These are phyloP conservation scores for Bursaphelenchus okinawaensis DNA, from an alignment of 2,888 invertebrate species.

Conservation along the genomic window DNA sequence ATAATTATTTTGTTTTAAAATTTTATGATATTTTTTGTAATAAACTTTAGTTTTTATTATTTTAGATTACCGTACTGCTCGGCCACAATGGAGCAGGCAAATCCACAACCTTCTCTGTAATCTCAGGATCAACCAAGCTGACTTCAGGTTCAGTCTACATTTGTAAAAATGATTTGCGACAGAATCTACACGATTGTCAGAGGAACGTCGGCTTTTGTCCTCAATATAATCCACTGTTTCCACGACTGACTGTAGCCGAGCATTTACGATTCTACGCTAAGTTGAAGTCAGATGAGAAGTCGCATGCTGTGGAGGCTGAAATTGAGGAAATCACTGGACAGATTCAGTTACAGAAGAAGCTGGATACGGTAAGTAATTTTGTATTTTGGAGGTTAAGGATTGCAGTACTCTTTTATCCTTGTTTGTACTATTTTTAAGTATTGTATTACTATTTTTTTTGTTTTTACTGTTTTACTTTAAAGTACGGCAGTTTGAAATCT, in stretches of 20 bases:
- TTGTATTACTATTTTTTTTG: too few species aligned
- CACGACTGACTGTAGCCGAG: conserved; percentile 46
- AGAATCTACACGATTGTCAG: conserved; percentile 34
- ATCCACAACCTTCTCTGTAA: conserved; percentile 35
- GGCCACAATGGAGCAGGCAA: conserved; percentile 52
- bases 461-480: too few species aligned
- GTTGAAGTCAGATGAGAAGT: conserved; percentile 31
- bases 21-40: background rate
- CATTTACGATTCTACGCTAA: conserved; percentile 47
- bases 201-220: conserved; percentile 46
- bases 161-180: conserved; percentile 34
- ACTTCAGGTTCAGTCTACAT: conserved; percentile 38
- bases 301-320: conserved; percentile 23
- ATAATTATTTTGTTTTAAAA: background rate
- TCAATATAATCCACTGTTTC: conserved; percentile 50
- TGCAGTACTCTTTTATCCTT: too few species aligned
- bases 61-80: conserved; percentile 51
- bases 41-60: background rate
- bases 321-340: conserved; percentile 27
- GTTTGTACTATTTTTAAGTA: background rate
- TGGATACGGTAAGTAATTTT: conserved; percentile 27
- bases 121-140: conserved; percentile 41
- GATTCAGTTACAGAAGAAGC: conserved; percentile 34
- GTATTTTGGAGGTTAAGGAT: background rate
- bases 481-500: background rate